phyloP scores from a whole-genome alignment of 2,888 invertebrate genomes.

The Amaurobius ferox region DNA sequence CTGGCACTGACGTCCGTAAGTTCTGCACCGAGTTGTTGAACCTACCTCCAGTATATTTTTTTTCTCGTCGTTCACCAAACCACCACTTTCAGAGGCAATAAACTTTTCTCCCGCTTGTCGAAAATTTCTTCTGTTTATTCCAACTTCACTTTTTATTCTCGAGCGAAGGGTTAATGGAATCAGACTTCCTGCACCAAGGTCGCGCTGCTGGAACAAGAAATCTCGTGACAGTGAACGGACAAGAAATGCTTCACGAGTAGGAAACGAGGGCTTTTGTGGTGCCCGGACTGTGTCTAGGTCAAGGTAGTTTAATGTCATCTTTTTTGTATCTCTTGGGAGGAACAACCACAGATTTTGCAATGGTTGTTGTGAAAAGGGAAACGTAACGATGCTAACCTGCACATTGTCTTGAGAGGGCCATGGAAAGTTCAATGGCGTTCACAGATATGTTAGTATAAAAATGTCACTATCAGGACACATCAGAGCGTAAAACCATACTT shows the following conservation, averaged over 20 bases:
- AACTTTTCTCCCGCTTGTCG: neutral
- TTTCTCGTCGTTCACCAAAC: too few species aligned
- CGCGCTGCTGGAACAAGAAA: neutral
- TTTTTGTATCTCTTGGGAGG: neutral
- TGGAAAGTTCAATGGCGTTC: too few species aligned
- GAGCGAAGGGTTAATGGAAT: neutral
- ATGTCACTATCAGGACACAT: too few species aligned
- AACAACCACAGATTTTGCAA: neutral
- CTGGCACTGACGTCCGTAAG: too few species aligned
- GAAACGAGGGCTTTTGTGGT: conserved; percentile 3
- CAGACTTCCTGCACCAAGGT: neutral
- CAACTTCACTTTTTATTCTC: neutral
- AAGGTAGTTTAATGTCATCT: conserved; percentile 44
- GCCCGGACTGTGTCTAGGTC: conserved; percentile 44
- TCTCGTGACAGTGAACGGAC: neutral
- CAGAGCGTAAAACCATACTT: too few species aligned
- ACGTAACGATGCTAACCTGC: too few species aligned
- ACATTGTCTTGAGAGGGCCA: too few species aligned
- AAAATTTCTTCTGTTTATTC: neutral
- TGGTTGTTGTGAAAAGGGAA: neutral
- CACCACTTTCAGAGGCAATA: too few species aligned
- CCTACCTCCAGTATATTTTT: too few species aligned
- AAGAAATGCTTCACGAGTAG: neutral
- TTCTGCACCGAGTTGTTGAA: too few species aligned
- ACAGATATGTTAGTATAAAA: too few species aligned